Base-by-base conservation (phyloP, 2,113 vertebrate genomes). In the Hypocryptadius cinnamomeus region DNA sequence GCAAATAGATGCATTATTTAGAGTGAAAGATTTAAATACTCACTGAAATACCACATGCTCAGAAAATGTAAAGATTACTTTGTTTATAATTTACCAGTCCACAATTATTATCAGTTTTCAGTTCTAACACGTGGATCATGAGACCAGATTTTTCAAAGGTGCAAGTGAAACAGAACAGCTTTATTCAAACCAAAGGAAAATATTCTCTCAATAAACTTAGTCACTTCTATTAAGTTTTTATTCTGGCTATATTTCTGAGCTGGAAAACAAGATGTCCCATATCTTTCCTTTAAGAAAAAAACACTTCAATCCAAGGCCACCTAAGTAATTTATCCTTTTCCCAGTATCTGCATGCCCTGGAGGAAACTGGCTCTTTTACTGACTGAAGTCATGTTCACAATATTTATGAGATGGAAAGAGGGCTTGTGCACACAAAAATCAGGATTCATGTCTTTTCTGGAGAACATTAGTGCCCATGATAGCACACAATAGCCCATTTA, bases 401-500 rank as follows among this genome's bases (percentile, higher is more conserved):
- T 87, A 87, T 84, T 96, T 84, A 78, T 81, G 70, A 89, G 61
- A 93, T 69, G 42, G 56, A 68, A 81, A 90, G 57, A 80, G 13
- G 50, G 45, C 50, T 66, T 92, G 18, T 42, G 53, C 11, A 44
- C 28, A 85, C 30, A 87, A 70, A 89, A 85, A 77, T 79, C 33
- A 37, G 50, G 57, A 93, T 92, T 89, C 23, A 0, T 53, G 30
- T 87, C 12, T 89, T 42, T 87, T 80, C 79, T 79, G 59, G 90
- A 73, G 89, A 93, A 77, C 39, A 28, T 66, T 10, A 89, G n/a
- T 44, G 37, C 37, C 76, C 35, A 27, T 45, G 80, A 84, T 37
- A 94, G 85, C 21, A 87, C 39, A 92, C 30, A 94, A 92, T 31
- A 87, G 73, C 64, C 25, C 74, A 93, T 77, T 81, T 89, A 89